A percentile compares a stretch with the other conserved stretches of the same genome.
Evolutionary conservation across 2,797 vertebrate species (phyloP).

Genomic region (Alosa sapidissima): DNA sequence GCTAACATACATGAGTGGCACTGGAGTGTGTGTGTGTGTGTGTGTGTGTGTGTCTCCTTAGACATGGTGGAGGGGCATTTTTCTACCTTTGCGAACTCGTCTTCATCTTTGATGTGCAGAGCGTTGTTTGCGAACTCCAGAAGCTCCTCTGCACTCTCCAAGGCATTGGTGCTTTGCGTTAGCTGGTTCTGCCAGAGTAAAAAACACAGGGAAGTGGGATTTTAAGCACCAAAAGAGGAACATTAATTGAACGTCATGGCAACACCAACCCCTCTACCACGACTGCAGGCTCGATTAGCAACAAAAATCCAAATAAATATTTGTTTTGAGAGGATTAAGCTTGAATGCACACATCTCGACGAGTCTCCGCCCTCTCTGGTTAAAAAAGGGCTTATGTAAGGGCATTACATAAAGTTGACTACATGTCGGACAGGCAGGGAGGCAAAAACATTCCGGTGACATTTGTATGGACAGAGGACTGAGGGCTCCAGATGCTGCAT

Average conservation of each 20-base stretch:
- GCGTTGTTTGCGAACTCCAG: slow-evolving; percentile 79
- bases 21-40: not conserved
- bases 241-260: not conserved
- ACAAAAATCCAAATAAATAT: not conserved
- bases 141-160: slow-evolving; percentile 84
- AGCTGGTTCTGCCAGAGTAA: slow-evolving; percentile 74
- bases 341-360: not conserved
- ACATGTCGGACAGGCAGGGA: not conserved
- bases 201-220: not conserved
- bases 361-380: not conserved
- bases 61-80: not conserved
- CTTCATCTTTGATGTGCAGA: slow-evolving; percentile 77
- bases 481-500: not conserved
- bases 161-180: slow-evolving; percentile 76
- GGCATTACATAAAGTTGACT: slow-evolving; percentile 6
- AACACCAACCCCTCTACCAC: not conserved
- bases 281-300: not conserved
- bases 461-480: not conserved
- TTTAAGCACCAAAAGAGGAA: not conserved
- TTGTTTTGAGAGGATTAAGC: slow-evolving; percentile 19
- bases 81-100: slow-evolving; percentile 80
- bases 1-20: not conserved
- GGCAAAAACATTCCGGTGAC: not conserved
- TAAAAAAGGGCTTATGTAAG: slow-evolving; percentile 5
- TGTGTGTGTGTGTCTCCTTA: not conserved